Conservation (phyloP, 2,797 vertebrate genomes). For the Chiroxiphia lanceolata region DNA sequence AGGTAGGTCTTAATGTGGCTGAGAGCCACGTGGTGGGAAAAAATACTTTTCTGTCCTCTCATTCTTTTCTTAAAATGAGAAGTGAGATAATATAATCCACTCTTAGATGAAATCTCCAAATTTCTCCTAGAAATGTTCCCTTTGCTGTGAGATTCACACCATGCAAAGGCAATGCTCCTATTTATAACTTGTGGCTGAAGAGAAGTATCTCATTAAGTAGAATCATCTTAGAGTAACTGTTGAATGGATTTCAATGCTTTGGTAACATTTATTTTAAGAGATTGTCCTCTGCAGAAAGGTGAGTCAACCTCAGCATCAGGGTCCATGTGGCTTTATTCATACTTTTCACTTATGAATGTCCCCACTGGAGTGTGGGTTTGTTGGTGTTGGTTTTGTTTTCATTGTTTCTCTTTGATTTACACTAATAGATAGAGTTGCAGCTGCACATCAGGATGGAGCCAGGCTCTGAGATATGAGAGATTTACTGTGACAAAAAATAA, state of each 20-base stretch:
- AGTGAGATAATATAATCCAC: not conserved
- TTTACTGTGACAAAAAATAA: not conserved
- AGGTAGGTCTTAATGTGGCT: not conserved
- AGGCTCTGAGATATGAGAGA: not conserved
- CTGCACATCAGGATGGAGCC: not conserved
- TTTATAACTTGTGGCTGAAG: constrained; percentile 51
- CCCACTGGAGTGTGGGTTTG: not conserved
- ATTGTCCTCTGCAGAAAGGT: not conserved
- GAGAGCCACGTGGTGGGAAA: not conserved
- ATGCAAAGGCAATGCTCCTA: not conserved
- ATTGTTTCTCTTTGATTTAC: not conserved
- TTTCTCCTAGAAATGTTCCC: not conserved
- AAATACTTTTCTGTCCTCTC: not conserved
- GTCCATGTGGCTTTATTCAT: not conserved
- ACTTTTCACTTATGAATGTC: not conserved
- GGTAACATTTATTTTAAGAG: not conserved
- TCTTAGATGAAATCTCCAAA: not conserved
- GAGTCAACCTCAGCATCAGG: not conserved
- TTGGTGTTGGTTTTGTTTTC: not conserved
- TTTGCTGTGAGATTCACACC: not conserved
- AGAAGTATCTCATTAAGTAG: constrained; percentile 37
- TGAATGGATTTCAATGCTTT: constrained; percentile 25
- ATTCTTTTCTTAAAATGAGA: not conserved
- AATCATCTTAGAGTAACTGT: not conserved
- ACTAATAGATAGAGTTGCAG: not conserved